Percentiles rank a stretch among this genome's conserved stretches.
phyloP scores from a whole-genome alignment of 2,888 invertebrate genomes.

The Dryococelus australis region DNA sequence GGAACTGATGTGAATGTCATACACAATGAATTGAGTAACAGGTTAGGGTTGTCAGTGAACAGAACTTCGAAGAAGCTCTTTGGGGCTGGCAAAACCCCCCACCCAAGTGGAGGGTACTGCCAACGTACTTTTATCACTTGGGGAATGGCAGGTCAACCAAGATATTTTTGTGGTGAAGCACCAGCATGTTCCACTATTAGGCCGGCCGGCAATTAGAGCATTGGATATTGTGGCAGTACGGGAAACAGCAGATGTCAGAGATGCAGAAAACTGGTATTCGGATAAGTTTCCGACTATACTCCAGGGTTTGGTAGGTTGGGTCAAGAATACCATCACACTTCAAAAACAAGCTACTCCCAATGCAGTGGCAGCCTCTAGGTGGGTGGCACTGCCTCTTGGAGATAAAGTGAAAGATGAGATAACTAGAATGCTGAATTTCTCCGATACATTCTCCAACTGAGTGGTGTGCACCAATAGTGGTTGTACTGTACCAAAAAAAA shows the following conservation, averaged over 20 bases:
- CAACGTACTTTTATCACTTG: background rate
- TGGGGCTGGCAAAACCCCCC: background rate
- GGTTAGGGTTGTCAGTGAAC: background rate
- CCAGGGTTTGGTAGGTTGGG: background rate
- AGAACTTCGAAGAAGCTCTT: background rate
- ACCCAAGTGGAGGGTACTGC: background rate
- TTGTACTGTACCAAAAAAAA: no score
- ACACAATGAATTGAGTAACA: background rate
- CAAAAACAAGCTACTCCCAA: background rate
- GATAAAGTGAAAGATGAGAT: no score
- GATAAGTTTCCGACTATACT: background rate
- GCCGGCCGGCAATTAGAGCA: background rate
- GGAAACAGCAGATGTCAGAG: background rate
- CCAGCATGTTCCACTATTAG: background rate
- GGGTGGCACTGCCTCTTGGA: no score
- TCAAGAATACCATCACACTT: background rate
- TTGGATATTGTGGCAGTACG: background rate
- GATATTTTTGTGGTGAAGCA: background rate
- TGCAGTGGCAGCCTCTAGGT: background rate
- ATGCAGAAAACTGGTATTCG: background rate
- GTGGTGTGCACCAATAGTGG: no score
- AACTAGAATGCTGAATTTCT: no score
- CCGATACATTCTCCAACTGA: no score
- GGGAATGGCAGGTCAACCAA: background rate
- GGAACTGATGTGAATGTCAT: background rate